phyloP scores from a whole-genome alignment of 2,888 invertebrate genomes.

The Nesidiocoris tenuis region DNA sequence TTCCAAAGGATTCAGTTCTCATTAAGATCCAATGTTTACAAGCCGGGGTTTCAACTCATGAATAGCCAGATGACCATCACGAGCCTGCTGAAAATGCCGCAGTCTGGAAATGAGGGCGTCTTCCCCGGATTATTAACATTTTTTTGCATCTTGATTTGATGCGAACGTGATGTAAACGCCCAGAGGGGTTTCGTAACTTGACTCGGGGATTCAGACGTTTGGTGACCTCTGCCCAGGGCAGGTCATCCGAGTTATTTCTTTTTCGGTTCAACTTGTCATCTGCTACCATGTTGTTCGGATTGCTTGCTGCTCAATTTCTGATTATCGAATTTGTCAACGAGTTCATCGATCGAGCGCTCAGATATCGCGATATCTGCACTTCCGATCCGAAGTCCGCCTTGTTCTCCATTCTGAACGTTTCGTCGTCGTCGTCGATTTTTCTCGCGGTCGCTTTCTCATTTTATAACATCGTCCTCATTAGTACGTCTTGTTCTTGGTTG shows the following conservation, averaged over 20 bases:
- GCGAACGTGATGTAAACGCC: slow-evolving; percentile 11
- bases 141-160: background rate
- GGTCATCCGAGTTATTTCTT: no score
- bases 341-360: slow-evolving; percentile 13
- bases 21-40: no score
- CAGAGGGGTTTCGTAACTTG: slow-evolving; percentile 19
- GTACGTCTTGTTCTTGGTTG: slow-evolving; percentile 5
- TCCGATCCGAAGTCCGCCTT: slow-evolving; percentile 20
- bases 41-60: background rate
- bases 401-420: slow-evolving; percentile 12
- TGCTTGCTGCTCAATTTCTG: slow-evolving; percentile 12
- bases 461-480: slow-evolving; percentile 11
- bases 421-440: slow-evolving; percentile 4
- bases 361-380: slow-evolving; percentile 15
- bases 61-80: background rate
- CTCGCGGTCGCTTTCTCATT: slow-evolving; percentile 21
- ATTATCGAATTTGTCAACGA: slow-evolving; percentile 19
- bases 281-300: background rate
- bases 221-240: background rate
- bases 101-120: background rate
- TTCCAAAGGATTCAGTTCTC: no score
- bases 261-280: no score
- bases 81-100: background rate
- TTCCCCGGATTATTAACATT: background rate
- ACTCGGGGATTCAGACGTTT: no score